Conservation (phyloP, 2,797 vertebrate species). For the Enoplosus armatus region DNA sequence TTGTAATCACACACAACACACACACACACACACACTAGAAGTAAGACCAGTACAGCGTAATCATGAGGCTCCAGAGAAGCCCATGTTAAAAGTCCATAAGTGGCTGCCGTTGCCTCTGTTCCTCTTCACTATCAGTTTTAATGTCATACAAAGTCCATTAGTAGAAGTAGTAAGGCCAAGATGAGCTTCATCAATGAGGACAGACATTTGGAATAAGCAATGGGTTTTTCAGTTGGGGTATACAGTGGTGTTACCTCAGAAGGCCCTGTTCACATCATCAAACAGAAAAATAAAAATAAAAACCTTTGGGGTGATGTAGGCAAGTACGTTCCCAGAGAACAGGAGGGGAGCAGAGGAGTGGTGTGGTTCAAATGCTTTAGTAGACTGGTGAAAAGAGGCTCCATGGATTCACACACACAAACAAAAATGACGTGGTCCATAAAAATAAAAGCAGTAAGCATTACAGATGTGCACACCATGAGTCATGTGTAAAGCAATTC, state of each 20-base stretch:
- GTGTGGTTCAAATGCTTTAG: slow-evolving; percentile 4
- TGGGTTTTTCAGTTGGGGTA: not conserved
- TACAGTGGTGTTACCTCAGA: not conserved
- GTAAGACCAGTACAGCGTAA: slow-evolving; percentile 36
- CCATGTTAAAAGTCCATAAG: slow-evolving; percentile 22
- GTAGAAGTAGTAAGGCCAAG: slow-evolving; percentile 52
- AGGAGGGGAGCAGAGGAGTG: not conserved
- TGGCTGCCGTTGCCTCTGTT: not conserved
- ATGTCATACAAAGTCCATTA: slow-evolving; percentile 13
- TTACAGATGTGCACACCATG: not conserved
- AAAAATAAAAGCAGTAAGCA: not conserved
- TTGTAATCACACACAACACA: slow-evolving; percentile 43
- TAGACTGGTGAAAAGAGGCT: not conserved
- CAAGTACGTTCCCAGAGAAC: slow-evolving; percentile 12
- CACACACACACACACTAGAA: slow-evolving; percentile 39
- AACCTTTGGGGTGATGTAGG: too few relatives aligned
- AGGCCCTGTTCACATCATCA: not conserved
- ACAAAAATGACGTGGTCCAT: not conserved
- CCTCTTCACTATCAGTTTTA: slow-evolving; percentile 10
- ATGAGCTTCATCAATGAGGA: slow-evolving; percentile 36
- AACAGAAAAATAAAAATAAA: not conserved
- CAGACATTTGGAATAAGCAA: slow-evolving; percentile 10
- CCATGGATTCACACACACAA: not conserved
- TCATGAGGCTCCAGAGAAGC: slow-evolving; percentile 1
- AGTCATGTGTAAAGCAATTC: not conserved